phyloP scores from a whole-genome alignment of 2,888 invertebrate species.

The Eupithecia abbreviata region DNA sequence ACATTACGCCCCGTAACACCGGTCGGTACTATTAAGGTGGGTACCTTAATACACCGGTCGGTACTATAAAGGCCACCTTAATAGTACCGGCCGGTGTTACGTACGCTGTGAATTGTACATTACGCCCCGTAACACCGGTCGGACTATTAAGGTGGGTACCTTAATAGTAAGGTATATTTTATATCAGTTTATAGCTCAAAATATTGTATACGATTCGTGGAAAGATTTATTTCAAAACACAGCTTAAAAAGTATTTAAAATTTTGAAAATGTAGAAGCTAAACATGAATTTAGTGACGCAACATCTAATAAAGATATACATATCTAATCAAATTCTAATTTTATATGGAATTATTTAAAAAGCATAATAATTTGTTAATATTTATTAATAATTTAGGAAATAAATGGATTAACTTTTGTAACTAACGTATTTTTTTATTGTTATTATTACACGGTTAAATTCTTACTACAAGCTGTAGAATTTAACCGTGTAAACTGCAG shows the following conservation, averaged over 20 bases:
- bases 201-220: conserved; percentile 21
- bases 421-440: conserved; percentile 75
- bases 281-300: not conserved
- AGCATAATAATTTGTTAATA: conserved; percentile 79
- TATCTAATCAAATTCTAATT: conserved; percentile 12
- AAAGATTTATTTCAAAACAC: conserved; percentile 2
- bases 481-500: conserved; percentile 57
- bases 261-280: not conserved
- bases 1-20: too few relatives aligned
- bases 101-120: too few relatives aligned
- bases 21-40: too few relatives aligned
- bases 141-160: too few relatives aligned
- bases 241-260: not conserved
- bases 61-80: too few relatives aligned
- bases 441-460: conserved; percentile 69
- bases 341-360: conserved; percentile 49
- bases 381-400: conserved; percentile 75
- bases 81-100: too few relatives aligned
- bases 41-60: too few relatives aligned
- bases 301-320: not conserved
- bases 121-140: too few relatives aligned
- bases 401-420: conserved; percentile 70
- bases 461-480: conserved; percentile 48
- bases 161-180: not conserved
- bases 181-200: conserved; percentile 25